Evolutionary conservation across 92 coral and sea anemone genomes (phyloP).

Genomic region (Phenganax stokvisi): DNA sequence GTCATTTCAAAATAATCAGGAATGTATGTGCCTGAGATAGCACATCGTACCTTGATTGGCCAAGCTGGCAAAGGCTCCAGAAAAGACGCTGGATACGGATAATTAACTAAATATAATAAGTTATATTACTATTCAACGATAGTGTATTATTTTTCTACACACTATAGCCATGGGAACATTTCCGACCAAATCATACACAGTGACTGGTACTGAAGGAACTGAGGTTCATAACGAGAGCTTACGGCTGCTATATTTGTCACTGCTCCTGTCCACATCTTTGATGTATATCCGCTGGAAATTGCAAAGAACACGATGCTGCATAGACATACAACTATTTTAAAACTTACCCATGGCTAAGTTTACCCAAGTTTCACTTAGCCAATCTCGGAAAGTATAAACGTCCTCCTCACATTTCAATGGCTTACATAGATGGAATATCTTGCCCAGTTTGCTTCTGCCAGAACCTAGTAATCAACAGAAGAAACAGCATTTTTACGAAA

Average conservation of each 20-base stretch:
- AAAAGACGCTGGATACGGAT: constrained; percentile 86
- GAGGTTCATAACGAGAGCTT: too few species aligned
- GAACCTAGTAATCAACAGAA: constrained; percentile 39
- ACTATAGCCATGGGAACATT: too few species aligned
- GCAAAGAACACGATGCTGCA: too few species aligned
- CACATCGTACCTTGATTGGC: constrained; percentile 78
- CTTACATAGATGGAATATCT: constrained; percentile 67
- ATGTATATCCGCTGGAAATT: too few species aligned
- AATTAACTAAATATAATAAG: constrained; percentile 63
- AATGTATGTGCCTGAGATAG: not conserved
- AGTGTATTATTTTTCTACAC: too few species aligned
- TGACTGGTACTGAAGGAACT: too few species aligned
- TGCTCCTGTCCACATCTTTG: too few species aligned
- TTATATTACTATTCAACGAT: not conserved
- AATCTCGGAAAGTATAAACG: constrained; percentile 60
- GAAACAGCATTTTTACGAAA: not conserved
- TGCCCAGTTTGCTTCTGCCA: constrained; percentile 63
- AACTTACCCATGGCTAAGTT: constrained; percentile 96
- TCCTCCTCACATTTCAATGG: constrained; percentile 66
- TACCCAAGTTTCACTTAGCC: constrained; percentile 96
- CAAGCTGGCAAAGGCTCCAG: constrained; percentile 98
- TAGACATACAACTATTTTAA: not conserved
- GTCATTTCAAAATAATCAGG: too few species aligned
- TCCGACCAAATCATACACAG: too few species aligned
- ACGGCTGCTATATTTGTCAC: too few species aligned